A percentile compares a stretch with the other conserved stretches of the same genome.
These are phyloP conservation scores for Crossocerus cetratus DNA, from an alignment of 2,888 invertebrate genomes.

Conservation along the genomic window DNA sequence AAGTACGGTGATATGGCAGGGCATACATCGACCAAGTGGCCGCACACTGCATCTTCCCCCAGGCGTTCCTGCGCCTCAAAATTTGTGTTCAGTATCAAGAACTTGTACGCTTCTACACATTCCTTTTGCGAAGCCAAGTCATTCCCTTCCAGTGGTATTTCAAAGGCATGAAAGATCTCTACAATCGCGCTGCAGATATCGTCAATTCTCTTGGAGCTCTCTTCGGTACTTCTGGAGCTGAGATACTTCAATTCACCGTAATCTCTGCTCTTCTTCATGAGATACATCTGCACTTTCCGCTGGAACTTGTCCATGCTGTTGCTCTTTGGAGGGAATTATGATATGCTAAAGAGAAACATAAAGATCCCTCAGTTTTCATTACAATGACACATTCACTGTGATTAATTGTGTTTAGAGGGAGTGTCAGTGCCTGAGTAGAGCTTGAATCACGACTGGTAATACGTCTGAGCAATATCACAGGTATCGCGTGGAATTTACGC, in stretches of 20 bases:
- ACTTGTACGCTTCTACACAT: conserved; percentile 60
- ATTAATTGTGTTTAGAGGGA: too few relatives aligned
- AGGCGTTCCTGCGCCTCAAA: conserved; percentile 66
- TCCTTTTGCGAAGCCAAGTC: conserved; percentile 21
- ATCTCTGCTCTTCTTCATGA: conserved; percentile 56
- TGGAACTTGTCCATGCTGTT: conserved; percentile 30
- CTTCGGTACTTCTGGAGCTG: conserved; percentile 59
- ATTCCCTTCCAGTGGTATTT: conserved; percentile 18
- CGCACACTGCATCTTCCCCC: conserved; percentile 62
- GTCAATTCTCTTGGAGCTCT: conserved; percentile 52
- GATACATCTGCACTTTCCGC: conserved; percentile 49
- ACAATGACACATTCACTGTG: too few relatives aligned
- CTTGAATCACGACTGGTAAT: too few relatives aligned
- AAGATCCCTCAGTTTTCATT: too few relatives aligned
- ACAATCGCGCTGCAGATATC: conserved; percentile 49
- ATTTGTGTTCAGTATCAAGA: conserved; percentile 67
- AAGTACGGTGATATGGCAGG: conserved; percentile 70
- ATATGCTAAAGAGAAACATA: neutral
- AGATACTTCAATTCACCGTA: conserved; percentile 57
- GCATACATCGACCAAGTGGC: conserved; percentile 69
- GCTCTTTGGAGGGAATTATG: conserved; percentile 1
- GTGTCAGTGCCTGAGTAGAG: too few relatives aligned
- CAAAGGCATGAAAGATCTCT: conserved; percentile 34
- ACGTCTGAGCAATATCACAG: too few relatives aligned
- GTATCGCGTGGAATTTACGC: too few relatives aligned